These are phyloP conservation scores for Rhizoglyphus robini DNA, from an alignment of 1,140 invertebrate species.

Conservation along the genomic window DNA sequence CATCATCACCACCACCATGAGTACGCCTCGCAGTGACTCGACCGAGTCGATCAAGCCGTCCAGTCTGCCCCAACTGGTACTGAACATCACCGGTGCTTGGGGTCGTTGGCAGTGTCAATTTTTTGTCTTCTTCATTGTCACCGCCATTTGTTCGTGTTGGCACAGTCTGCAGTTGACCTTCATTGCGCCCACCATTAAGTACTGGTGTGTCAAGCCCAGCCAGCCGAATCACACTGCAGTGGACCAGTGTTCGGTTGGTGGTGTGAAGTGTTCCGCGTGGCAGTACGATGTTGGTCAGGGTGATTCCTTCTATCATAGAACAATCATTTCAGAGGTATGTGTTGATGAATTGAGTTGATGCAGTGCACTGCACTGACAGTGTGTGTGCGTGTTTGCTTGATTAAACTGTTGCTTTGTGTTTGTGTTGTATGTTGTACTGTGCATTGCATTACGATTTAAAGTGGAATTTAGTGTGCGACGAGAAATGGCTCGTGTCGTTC, in stretches of 20 bases:
- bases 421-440: too few species aligned
- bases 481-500: conserved; percentile 47
- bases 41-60: too few species aligned
- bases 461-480: conserved; percentile 59
- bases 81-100: conserved; percentile 16
- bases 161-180: conserved; percentile 8
- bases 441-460: conserved; percentile 31
- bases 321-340: not conserved
- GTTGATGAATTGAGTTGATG: not conserved
- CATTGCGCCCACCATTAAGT: conserved; percentile 15
- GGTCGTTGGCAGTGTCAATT: conserved; percentile 16
- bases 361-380: too few species aligned
- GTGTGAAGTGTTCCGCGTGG: not conserved
- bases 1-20: not conserved
- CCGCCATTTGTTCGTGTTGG: conserved; percentile 17
- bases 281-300: not conserved
- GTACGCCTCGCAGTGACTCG: too few species aligned
- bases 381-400: too few species aligned
- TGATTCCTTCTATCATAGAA: conserved; percentile 6
- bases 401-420: too few species aligned
- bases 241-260: not conserved
- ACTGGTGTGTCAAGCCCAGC: not conserved
- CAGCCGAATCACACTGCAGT: not conserved
- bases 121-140: conserved; percentile 18
- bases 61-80: conserved; percentile 1